These are phyloP conservation scores for Onychomys torridus DNA, from an alignment of 2,797 vertebrate species.

Conservation along the genomic window DNA sequence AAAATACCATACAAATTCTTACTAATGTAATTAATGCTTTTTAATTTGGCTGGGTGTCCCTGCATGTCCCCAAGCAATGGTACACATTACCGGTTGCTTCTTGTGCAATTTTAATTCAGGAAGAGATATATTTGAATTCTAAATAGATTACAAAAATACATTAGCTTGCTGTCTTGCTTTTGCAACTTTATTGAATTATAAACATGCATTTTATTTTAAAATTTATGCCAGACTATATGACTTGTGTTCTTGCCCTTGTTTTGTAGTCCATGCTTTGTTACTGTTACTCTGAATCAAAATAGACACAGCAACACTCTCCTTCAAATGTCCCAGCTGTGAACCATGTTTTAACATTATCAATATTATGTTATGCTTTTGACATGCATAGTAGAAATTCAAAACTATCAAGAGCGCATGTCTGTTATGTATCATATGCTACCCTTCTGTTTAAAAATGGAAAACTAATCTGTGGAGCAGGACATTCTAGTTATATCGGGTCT, in stretches of 20 bases:
- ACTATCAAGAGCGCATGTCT: constrained; percentile 1
- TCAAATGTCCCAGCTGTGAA: background rate
- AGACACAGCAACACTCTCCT: background rate
- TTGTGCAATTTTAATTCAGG: constrained; percentile 59
- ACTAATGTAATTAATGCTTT: constrained; percentile 68
- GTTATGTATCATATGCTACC: background rate
- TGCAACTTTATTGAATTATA: constrained; percentile 58
- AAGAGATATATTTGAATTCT: constrained; percentile 69
- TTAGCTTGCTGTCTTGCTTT: constrained; percentile 40
- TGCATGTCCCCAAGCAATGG: constrained; percentile 57
- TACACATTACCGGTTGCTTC: background rate
- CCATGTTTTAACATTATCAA: constrained; percentile 14
- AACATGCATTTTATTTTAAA: background rate
- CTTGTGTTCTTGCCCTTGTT: background rate
- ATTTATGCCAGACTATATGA: background rate
- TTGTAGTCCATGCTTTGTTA: background rate
- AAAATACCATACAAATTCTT: constrained; percentile 58
- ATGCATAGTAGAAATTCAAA: constrained; percentile 33
- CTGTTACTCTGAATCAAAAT: constrained; percentile 12
- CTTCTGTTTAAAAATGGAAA: constrained; percentile 57
- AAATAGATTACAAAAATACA: constrained; percentile 18
- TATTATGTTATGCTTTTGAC: constrained; percentile 2
- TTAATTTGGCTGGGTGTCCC: constrained; percentile 47
- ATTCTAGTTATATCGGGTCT: background rate
- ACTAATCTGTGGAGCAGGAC: constrained; percentile 42